Percentiles rank a stretch among this genome's conserved stretches.
Evolutionary conservation across 1,140 invertebrate species (phyloP).

Genomic region (Thrips palmi): DNA sequence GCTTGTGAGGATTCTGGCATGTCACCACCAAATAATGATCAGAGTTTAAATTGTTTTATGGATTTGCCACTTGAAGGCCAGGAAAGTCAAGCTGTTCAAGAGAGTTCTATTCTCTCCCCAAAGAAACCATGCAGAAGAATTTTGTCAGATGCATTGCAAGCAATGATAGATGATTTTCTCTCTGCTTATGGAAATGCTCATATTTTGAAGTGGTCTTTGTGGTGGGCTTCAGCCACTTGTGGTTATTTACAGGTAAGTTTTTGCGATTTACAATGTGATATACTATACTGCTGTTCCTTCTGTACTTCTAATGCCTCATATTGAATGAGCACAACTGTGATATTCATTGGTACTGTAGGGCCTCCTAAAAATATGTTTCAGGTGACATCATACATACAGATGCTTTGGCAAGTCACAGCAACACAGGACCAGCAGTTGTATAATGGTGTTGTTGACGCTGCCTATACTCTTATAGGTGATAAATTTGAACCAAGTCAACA

Average conservation of each 20-base stretch:
- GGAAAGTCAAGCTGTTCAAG: neutral
- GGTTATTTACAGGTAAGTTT: constrained; percentile 65
- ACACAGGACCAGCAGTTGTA: constrained; percentile 28
- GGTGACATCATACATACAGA: constrained; percentile 62
- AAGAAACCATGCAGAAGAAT: constrained; percentile 13
- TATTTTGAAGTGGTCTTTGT: constrained; percentile 70
- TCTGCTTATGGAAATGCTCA: constrained; percentile 47
- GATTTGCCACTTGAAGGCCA: neutral
- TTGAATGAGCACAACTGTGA: too few species aligned
- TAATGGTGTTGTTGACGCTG: constrained; percentile 63
- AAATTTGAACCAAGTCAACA: too few species aligned
- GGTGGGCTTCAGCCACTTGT: constrained; percentile 63
- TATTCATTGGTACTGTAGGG: too few species aligned
- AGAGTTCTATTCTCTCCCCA: too few species aligned
- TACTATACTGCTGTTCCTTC: too few species aligned
- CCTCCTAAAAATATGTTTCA: too few species aligned
- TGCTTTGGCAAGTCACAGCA: constrained; percentile 49
- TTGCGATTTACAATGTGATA: too few species aligned
- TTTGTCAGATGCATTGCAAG: constrained; percentile 22
- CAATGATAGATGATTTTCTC: constrained; percentile 49
- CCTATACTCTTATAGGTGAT: constrained; percentile 48
- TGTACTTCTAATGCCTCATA: too few species aligned
- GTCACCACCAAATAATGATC: constrained; percentile 2
- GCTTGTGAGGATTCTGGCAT: constrained; percentile 1
- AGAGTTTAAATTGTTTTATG: too few species aligned